A percentile compares a stretch with the other conserved stretches of the same genome.
phyloP scores from a whole-genome alignment of 2,113 vertebrate genomes.

The Phylloscopus whistleri region DNA sequence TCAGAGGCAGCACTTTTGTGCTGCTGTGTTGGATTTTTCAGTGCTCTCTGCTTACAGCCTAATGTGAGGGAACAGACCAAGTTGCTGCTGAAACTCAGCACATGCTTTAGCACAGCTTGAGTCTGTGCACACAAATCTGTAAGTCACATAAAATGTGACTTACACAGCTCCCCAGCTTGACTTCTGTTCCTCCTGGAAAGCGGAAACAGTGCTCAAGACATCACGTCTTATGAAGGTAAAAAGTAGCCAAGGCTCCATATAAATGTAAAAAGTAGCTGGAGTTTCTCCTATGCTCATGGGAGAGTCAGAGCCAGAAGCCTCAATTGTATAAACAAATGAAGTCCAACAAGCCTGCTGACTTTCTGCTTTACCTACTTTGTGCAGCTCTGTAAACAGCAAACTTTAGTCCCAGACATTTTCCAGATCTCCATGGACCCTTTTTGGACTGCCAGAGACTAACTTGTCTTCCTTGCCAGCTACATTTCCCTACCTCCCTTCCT shows the following conservation, averaged over 20 bases:
- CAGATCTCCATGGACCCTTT: neutral
- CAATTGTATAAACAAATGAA: neutral
- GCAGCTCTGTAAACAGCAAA: neutral
- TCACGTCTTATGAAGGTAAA: neutral
- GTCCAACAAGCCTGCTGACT: neutral
- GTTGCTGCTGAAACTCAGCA: neutral
- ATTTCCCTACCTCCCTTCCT: neutral
- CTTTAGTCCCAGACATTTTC: slow-evolving; percentile 23
- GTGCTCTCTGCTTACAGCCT: neutral
- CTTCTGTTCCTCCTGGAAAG: neutral
- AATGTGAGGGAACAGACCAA: neutral
- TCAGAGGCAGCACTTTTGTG: neutral
- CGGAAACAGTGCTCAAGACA: neutral
- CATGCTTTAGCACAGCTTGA: neutral
- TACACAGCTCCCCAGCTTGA: neutral
- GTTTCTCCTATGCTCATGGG: neutral
- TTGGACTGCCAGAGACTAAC: neutral
- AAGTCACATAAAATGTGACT: neutral
- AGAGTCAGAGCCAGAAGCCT: neutral
- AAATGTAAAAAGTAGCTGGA: neutral
- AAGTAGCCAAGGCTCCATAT: neutral
- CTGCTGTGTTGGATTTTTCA: neutral
- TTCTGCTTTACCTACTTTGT: neutral
- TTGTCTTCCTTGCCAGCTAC: neutral
- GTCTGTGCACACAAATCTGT: neutral